phyloP scores from a whole-genome alignment of 2,888 invertebrate genomes.

The Actias luna region DNA sequence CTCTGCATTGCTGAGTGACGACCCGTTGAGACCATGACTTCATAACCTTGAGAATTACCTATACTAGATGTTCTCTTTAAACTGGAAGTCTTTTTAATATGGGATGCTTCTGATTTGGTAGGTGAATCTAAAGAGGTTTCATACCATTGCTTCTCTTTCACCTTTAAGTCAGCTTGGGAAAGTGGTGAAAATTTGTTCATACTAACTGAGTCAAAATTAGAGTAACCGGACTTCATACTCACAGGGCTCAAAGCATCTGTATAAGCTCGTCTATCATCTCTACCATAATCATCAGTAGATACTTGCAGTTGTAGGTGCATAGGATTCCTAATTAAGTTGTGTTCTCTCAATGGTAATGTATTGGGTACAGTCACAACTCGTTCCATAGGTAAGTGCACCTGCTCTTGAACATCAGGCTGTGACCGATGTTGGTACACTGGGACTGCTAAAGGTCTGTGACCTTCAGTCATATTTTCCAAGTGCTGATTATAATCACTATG shows the following conservation, averaged over 20 bases:
- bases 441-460: slow-evolving; percentile 51
- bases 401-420: slow-evolving; percentile 72
- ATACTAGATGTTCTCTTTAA: slow-evolving; percentile 81
- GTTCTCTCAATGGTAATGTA: slow-evolving; percentile 68
- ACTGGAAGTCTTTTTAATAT: slow-evolving; percentile 68
- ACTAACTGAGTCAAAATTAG: slow-evolving; percentile 69
- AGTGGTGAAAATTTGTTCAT: slow-evolving; percentile 72
- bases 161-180: slow-evolving; percentile 64
- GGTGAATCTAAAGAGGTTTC: slow-evolving; percentile 85
- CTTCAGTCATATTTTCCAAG: slow-evolving; percentile 64
- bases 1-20: slow-evolving; percentile 73
- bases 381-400: slow-evolving; percentile 57
- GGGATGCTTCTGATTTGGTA: slow-evolving; percentile 57
- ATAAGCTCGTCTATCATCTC: slow-evolving; percentile 58
- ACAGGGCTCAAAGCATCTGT: slow-evolving; percentile 68
- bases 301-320: slow-evolving; percentile 71
- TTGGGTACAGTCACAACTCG: slow-evolving; percentile 61
- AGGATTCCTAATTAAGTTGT: slow-evolving; percentile 62
- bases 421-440: slow-evolving; percentile 66
- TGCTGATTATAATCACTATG: slow-evolving; percentile 77
- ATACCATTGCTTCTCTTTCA: slow-evolving; percentile 85
- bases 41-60: slow-evolving; percentile 75
- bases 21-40: slow-evolving; percentile 69
- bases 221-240: slow-evolving; percentile 70
- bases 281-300: slow-evolving; percentile 66